Evolutionary conservation across 2,888 invertebrate genomes (phyloP), one percentile per base, ranked within the genome.

Genomic region (Notodonta ziczac): DNA sequence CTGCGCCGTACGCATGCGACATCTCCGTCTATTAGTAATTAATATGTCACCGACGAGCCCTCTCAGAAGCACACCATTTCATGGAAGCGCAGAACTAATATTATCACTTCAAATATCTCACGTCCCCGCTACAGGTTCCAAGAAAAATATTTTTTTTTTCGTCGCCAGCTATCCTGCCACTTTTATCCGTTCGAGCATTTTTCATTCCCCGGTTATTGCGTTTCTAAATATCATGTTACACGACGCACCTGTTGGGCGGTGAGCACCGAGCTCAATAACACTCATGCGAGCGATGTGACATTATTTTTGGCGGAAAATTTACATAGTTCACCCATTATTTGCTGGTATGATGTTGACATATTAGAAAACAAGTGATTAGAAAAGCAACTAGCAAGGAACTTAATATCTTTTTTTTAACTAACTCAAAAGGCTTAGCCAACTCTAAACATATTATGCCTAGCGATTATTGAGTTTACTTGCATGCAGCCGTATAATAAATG

Each of bases 91-190:
- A 80, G 69, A 81, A 85, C 90, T 89, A 90, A 91, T 90, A 90
- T 91, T 91, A 89, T 91, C 88, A 84, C 83, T 75, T 84, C 88
- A 90, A 90, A 89, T 87, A 86, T 88, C 87, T 87, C 90, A 87
- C 88, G 85, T 84, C 74, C 76, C 61, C 76, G 85, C 84, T 73
- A 86, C 83, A 71, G 77, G 69, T 92, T 92, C 93, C 74, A 61
- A 70, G 89, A 91, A 92, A 74, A 69, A 67, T 70, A 69, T 46
- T 65, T 69, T 77, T 82, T 80, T 80, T 87, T 86, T 84, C 79
- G 80, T 79, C 77, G 71, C 80, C 75, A 69, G 65, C 77, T 59
- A 73, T 76, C 75, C 82, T 79, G 86, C 81, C 85, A 84, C 78
- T 85, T 84, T 83, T 83, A 80, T 80, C 78, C 80, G 73, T 78